Base-by-base conservation (phyloP, 2,113 vertebrate species). In the Coregonus clupeaformis region DNA sequence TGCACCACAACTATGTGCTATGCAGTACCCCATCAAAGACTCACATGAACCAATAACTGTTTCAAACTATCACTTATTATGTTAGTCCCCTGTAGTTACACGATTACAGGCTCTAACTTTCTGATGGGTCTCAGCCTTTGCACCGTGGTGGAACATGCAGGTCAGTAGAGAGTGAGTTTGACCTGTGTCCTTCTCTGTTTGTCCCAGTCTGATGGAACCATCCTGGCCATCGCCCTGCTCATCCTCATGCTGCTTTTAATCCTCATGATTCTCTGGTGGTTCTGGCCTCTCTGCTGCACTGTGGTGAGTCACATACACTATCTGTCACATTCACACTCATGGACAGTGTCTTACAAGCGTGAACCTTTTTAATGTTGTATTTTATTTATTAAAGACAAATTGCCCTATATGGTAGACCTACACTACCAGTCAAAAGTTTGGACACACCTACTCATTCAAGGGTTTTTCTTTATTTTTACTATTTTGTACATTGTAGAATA, bases 231-330 rank as follows among this genome's bases (percentile, higher is more conserved):
- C 0, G 96, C 96, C 4, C 78, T 99, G 82, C 88, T 99, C 80
- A 96, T 99, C 85, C 93, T 99, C 70, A 97, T 99, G 92, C 90
- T 98, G 3, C 92, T 99, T 7, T 86, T 99, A 86, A 88, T 94
- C 0, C 66, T 99, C 91, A 95, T 87, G 5, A 92, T 99, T 1
- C 93, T 99, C 63, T 99, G 98, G 98, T 99, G 98, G 98, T 99
- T 99, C 93, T 99, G 98, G 98, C 98, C 98, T 20, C 95, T 99
- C 14, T 99, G 98, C 91, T 99, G 98, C 91, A 99, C 97, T 0
- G 97, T 99, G 96, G 98, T 99, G 90, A 97, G 25, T 27, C 27
- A 69, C 64, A 60, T 36, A 13, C 72, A 65, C 22, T 12, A 32
- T 20, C 16, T 55, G 20, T 55, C 52, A 55, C 18, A 55, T 55